Percentiles rank a stretch among this genome's conserved stretches.
Evolutionary conservation across 2,797 vertebrate species (phyloP).

Genomic region (Taenioides sp.): DNA sequence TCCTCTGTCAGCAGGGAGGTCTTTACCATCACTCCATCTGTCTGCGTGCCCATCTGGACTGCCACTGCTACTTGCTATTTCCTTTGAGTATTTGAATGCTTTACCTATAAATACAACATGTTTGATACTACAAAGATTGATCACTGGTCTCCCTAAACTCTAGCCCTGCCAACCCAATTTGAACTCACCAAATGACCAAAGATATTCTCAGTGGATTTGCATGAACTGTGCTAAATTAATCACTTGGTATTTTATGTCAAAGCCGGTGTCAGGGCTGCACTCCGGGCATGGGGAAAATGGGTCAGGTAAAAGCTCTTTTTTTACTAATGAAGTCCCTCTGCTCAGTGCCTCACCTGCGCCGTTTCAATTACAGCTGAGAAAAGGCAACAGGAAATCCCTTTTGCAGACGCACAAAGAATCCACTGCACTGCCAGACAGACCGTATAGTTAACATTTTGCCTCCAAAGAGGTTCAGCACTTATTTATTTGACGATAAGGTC

Average conservation of each 20-base stretch:
- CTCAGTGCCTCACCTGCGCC: constrained; percentile 55
- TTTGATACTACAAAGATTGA: constrained; percentile 14
- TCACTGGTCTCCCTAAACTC: constrained; percentile 19
- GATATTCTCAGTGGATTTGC: constrained; percentile 33
- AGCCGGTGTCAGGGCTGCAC: constrained; percentile 26
- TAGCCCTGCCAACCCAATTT: constrained; percentile 18
- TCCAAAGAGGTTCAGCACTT: constrained; percentile 20
- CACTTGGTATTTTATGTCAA: constrained; percentile 46
- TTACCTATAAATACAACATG: not conserved
- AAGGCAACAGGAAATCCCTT: constrained; percentile 52
- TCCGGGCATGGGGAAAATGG: constrained; percentile 48
- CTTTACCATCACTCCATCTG: constrained; percentile 25
- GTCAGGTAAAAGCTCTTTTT: constrained; percentile 59
- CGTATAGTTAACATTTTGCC: constrained; percentile 20
- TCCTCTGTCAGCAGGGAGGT: constrained; percentile 38
- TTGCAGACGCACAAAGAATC: constrained; percentile 43
- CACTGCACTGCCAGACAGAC: constrained; percentile 15
- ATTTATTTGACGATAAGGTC: constrained; percentile 40
- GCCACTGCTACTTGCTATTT: not conserved
- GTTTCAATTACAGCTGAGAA: constrained; percentile 65
- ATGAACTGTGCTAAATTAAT: constrained; percentile 41
- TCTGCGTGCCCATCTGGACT: constrained; percentile 8
- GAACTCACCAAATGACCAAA: constrained; percentile 26
- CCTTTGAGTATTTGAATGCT: not conserved
- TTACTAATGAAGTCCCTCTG: constrained; percentile 69